These are phyloP conservation scores for Carcharodon carcharias DNA, from an alignment of 2,797 vertebrate genomes.

Conservation along the genomic window DNA sequence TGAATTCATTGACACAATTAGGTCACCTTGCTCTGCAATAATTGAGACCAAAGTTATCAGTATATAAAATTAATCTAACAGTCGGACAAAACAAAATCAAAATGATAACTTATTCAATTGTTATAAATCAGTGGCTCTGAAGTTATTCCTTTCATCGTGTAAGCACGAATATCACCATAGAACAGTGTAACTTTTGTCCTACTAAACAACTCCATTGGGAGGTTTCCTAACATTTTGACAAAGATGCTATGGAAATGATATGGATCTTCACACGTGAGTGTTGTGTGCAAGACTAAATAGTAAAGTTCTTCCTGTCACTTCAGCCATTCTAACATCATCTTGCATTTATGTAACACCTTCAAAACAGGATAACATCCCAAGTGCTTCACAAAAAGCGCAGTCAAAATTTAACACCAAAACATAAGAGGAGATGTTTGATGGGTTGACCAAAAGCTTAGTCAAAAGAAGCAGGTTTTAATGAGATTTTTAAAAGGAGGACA, in stretches of 20 bases:
- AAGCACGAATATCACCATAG: no score
- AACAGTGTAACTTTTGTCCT: no score
- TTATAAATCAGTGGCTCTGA: no score
- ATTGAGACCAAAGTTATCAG: background rate
- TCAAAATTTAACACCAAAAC: background rate
- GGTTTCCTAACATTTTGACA: background rate
- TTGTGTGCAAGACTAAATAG: no score
- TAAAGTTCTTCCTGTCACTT: background rate
- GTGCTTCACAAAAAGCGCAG: background rate
- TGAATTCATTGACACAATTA: constrained; percentile 14
- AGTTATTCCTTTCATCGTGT: no score
- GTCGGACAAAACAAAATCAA: no score
- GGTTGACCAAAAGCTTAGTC: no score
- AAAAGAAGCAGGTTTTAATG: no score
- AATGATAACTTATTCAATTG: no score
- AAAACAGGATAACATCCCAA: background rate
- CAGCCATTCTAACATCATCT: background rate
- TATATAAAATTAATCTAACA: background rate
- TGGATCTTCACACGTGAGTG: no score
- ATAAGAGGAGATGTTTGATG: background rate
- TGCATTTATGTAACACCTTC: background rate
- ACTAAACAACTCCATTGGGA: no score
- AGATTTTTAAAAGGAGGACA: no score
- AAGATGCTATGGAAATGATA: background rate
- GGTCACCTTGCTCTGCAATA: background rate